Base-by-base conservation (phyloP, 2,113 vertebrate species). In the Gasterosteus nipponicus region DNA sequence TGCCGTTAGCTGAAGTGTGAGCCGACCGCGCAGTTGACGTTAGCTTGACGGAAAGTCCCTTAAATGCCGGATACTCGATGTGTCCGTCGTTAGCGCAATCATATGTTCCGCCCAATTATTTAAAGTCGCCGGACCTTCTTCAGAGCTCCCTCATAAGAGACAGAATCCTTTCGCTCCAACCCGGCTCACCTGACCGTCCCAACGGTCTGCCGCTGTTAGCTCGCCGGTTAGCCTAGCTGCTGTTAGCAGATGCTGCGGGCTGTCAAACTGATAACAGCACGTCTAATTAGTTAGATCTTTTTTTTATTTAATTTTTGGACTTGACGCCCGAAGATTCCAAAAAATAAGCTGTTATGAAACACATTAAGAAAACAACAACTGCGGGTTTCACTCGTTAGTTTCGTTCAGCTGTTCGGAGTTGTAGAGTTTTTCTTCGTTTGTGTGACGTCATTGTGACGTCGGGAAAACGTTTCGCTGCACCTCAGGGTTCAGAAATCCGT, bases 391-490 rank as follows among this genome's bases (percentile, higher is more conserved):
- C 22, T 9, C 35, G 7, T 35, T 38, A 38, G 19, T 73, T 49
- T 46, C 35, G 1, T 47, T 78, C 80, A 72, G 77, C 35, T 63
- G 80, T 8, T 63, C 6, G 0, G 4, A 54, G 31, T 41, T 18
- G 1, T 11, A 3, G 4, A 57, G 44, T 70, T 31, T 26, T 29
- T 18, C 51, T 7, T 14, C 26, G 66, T 1, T 3, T 1, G 0
- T 5, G 60, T 19, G 2, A 78, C 86, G 87, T 90, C 87, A 88
- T 1, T 2, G 8, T 81, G 84, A 89, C 77, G 87, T 53, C 0
- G 0, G 0, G 5, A 7, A 19, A 73, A 76, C 29, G 7, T 67
- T 64, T 44, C 69, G 18, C 60, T 5, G 15, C 11, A 19, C 22
- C 8, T 4, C 53, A 42, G 9, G 53, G 22, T 29, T 22, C 10